Evolutionary conservation across 2,113 vertebrate species (phyloP), one percentile per base, ranked within the genome.

Genomic region (Brachypodius melanocephalos): DNA sequence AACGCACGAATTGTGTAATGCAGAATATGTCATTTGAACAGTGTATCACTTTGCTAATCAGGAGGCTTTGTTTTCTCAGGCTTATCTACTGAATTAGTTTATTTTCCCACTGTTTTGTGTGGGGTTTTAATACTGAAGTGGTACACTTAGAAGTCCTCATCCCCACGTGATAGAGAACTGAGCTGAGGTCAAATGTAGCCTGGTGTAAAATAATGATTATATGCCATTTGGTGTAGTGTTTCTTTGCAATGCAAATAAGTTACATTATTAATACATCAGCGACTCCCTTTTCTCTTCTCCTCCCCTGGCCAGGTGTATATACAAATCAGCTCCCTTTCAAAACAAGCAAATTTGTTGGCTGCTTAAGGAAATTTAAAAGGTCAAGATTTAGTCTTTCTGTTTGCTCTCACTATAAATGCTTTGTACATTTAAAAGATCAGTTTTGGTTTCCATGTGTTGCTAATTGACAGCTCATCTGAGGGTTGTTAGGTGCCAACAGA

Each of bases 1-100:
- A 86, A 24, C 28, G 16, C 10, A 1, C 57, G 52, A 77, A 55
- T 65, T 29, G 25, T n/a, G 63, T 29, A 75, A 88, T 67, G 62
- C 36, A 52, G 52, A 22, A 52, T 51, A 6, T 3, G 32, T 69
- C 49, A 77, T 83, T 71, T 74, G 83, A 90, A 11, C 52, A 45
- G 12, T 8, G 11, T 67, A 45, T 84, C 71, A 66, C 28, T 55
- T 89, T 28, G 29, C 66, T 77, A 55, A 88, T 91, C 67, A 74
- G 52, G 28, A 67, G 22, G 8, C 43, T 85, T 95, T 91, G 54
- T 80, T 93, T 90, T 90, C 48, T 45, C 26, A 49, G 48, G 36
- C 68, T 92, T 95, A 93, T 95, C 91, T 68, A 61, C 48, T 78
- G 55, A 46, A 65, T 96, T 46, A 57, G 72, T 96, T 84, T 91